Conservation (phyloP, 2,888 invertebrate species). For the Bimastos eiseni region DNA sequence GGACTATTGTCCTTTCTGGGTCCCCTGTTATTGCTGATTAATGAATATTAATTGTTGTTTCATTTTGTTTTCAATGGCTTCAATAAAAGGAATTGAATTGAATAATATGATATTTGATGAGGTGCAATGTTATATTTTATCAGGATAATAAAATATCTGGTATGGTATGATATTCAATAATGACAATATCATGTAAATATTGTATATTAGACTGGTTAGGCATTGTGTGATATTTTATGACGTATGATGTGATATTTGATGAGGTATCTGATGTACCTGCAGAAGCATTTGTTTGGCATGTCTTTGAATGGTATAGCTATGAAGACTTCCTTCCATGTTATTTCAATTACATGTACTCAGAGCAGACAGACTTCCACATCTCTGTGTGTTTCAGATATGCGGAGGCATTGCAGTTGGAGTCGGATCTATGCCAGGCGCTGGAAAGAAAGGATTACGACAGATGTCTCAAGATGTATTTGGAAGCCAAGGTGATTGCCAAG, state of each 20-base stretch:
- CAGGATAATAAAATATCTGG: background rate
- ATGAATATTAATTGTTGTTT: too few relatives aligned
- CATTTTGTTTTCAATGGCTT: too few relatives aligned
- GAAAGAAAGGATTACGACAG: slow-evolving; percentile 56
- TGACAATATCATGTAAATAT: too few relatives aligned
- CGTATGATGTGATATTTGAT: too few relatives aligned
- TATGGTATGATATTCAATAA: too few relatives aligned
- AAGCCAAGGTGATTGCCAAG: background rate
- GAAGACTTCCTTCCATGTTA: background rate
- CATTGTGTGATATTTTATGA: too few relatives aligned
- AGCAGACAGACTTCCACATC: background rate
- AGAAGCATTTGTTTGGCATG: background rate
- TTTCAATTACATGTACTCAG: background rate
- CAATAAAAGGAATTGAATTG: too few relatives aligned
- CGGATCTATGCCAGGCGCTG: slow-evolving; percentile 53
- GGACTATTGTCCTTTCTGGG: too few relatives aligned
- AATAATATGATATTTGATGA: background rate
- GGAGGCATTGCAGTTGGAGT: slow-evolving; percentile 55
- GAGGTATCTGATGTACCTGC: too few relatives aligned
- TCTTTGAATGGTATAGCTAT: background rate
- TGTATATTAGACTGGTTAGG: too few relatives aligned
- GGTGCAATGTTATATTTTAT: background rate
- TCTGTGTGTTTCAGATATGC: slow-evolving; percentile 49
- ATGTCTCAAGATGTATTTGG: slow-evolving; percentile 43
- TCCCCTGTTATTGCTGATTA: too few relatives aligned